A percentile compares a stretch with the other conserved stretches of the same genome.
Conservation (phyloP, 1,140 invertebrate species). For the Hesperophylax magnus region DNA sequence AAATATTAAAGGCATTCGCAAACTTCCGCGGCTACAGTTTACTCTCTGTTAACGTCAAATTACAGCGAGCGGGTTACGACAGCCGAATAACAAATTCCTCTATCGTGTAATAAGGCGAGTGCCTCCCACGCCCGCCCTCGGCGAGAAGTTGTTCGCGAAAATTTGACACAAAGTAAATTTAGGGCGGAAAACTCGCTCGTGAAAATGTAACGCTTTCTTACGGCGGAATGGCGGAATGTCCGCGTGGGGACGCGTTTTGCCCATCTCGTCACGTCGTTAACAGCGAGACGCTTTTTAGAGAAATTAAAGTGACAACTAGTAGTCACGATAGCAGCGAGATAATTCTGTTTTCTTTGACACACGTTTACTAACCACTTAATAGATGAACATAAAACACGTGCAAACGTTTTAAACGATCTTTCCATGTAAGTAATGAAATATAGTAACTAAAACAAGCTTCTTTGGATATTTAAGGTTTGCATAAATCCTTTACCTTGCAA, state of each 20-base stretch:
- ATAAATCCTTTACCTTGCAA: neutral
- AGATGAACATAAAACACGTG: neutral
- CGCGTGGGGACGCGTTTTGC: constrained; percentile 18
- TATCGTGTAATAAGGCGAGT: constrained; percentile 41
- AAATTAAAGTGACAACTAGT: constrained; percentile 32
- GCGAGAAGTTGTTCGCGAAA: constrained; percentile 44
- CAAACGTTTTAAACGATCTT: neutral
- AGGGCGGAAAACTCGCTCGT: constrained; percentile 18
- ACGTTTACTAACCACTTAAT: neutral
- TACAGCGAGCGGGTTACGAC: constrained; percentile 54
- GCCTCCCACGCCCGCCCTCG: constrained; percentile 16
- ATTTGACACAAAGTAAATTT: constrained; percentile 58
- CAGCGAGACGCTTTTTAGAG: constrained; percentile 18
- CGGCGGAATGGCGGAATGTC: neutral
- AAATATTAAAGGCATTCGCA: constrained; percentile 57
- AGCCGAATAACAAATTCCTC: constrained; percentile 54
- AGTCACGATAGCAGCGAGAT: neutral
- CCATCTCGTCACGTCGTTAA: constrained; percentile 41
- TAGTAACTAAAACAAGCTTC: too few relatives aligned
- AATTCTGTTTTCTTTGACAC: constrained; percentile 18
- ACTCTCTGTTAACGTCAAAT: constrained; percentile 58
- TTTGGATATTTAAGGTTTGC: neutral
- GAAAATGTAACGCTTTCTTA: constrained; percentile 11
- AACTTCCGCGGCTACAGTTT: constrained; percentile 55
- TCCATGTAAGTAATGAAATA: neutral